Evolutionary conservation across 2,888 invertebrate species (phyloP).

Genomic region (Drosophila lacicola): DNA sequence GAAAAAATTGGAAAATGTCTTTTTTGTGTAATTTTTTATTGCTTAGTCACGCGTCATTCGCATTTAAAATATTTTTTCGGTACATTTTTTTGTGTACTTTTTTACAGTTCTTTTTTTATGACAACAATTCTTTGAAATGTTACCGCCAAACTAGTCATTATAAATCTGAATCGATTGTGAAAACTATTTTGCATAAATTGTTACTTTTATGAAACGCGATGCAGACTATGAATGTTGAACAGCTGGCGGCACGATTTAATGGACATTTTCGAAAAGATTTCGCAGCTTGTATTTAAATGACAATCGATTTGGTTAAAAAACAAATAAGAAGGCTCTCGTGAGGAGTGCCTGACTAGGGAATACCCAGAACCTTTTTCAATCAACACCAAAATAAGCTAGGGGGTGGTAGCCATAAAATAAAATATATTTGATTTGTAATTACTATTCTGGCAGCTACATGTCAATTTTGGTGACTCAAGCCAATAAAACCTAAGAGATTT

Average conservation of each 20-base stretch:
- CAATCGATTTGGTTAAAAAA: conserved; percentile 7
- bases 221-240: not conserved
- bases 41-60: conserved; percentile 69
- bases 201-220: conserved; percentile 14
- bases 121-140: conserved; percentile 44
- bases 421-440: too few relatives aligned
- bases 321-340: too few relatives aligned
- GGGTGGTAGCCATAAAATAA: too few relatives aligned
- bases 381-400: too few relatives aligned
- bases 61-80: conserved; percentile 31
- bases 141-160: conserved; percentile 52
- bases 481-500: too few relatives aligned
- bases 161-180: conserved; percentile 26
- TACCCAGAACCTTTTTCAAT: too few relatives aligned
- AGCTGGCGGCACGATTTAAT: not conserved
- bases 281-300: conserved; percentile 1
- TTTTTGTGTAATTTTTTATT: conserved; percentile 58
- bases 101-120: conserved; percentile 38
- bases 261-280: conserved; percentile 3
- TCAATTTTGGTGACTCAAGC: too few relatives aligned
- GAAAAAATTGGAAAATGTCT: conserved; percentile 26
- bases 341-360: too few relatives aligned
- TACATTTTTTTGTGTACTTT: conserved; percentile 24
- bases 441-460: too few relatives aligned
- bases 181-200: conserved; percentile 46